Base-by-base conservation (phyloP, 92 coral and sea anemone genomes). In the Umimayanthus kanabou region DNA sequence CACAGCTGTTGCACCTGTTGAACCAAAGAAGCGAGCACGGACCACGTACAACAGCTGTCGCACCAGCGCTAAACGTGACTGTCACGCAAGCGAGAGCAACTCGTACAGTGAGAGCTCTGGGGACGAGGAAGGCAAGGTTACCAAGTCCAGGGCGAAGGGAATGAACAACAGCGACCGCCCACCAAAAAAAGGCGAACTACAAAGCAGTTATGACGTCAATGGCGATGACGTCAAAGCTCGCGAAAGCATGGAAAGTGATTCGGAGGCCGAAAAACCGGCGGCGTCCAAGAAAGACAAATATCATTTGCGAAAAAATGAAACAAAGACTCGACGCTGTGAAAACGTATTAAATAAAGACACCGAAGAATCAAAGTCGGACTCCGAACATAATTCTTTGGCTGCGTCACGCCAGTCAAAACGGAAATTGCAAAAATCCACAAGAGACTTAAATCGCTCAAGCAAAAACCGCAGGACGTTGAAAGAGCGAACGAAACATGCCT, bases 91-190 rank as follows among this genome's bases (percentile, higher is more conserved):
- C 9, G 98, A 93, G 43, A 93, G 91, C 45, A 88, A 94, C 75
- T 95, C 98, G 39, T 94, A 91, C 39, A 88, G 90, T 88, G 98
- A 95, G 73, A 93, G 94, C 73, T 85, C 96, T 0, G 98, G 92
- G 25, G 94, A 81, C 90, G 96, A 69, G 87, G 88, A 42, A 83
- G 87, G 65, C 16, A 85, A 80, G 73, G 85, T 30, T 75, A 77
- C 22, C 81, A 91, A 57, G 39, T 39, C 80, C 30, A 76, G 39
- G 42, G 91, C 76, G 83, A 84, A 84, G 89, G 53, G 30, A 30
- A 79, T 30, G 67, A 61, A 64, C 76, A 75, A 61, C 28, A 11
- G 30, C 13, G 45, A 85, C 10, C 71, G 88, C 18, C 82, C 22
- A 9, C 42, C 88, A 40, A 86, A 86, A 39, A 88, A 49, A 40